Conservation (phyloP, 23 tunicate species). For the Aplidium turbinatum region DNA sequence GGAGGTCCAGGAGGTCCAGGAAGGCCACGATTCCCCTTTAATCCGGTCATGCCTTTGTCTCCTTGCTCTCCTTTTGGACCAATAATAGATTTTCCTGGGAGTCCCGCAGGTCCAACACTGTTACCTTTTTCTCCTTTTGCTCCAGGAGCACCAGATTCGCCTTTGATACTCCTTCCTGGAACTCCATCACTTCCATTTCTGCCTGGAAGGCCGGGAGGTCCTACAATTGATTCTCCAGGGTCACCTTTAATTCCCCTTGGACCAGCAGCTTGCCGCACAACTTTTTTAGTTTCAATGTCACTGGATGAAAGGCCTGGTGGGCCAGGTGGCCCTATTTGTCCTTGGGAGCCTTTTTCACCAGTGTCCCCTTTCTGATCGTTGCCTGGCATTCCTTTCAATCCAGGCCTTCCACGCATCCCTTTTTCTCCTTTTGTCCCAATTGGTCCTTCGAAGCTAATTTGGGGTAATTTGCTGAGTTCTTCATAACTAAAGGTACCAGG, state of each 20-base stretch:
- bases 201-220: slow-evolving; percentile 68
- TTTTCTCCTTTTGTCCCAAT: slow-evolving; percentile 41
- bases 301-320: slow-evolving; percentile 39
- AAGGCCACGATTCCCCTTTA: too few relatives aligned
- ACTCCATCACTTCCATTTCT: slow-evolving; percentile 47
- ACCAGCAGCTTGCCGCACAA: slow-evolving; percentile 66
- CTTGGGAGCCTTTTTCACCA: slow-evolving; percentile 72
- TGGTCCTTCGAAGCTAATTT: too few relatives aligned
- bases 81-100: slow-evolving; percentile 33
- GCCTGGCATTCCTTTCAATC: too few relatives aligned
- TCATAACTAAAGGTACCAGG: slow-evolving; percentile 13
- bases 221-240: slow-evolving; percentile 33
- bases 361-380: slow-evolving; percentile 16
- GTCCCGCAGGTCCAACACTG: slow-evolving; percentile 50
- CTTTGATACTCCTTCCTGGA: slow-evolving; percentile 36
- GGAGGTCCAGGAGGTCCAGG: too few relatives aligned
- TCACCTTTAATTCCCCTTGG: slow-evolving; percentile 77
- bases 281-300: slow-evolving; percentile 45
- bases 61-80: slow-evolving; percentile 69
- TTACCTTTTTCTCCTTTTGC: slow-evolving; percentile 53
- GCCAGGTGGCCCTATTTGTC: slow-evolving; percentile 74
- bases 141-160: slow-evolving; percentile 37
- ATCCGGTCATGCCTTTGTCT: slow-evolving; percentile 63
- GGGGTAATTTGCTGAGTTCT: too few relatives aligned
- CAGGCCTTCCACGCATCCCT: slow-evolving; percentile 24